A percentile compares a stretch with the other conserved stretches of the same genome.
Conservation (phyloP, 2,113 vertebrate genomes). For the Mormyrus lacerda region DNA sequence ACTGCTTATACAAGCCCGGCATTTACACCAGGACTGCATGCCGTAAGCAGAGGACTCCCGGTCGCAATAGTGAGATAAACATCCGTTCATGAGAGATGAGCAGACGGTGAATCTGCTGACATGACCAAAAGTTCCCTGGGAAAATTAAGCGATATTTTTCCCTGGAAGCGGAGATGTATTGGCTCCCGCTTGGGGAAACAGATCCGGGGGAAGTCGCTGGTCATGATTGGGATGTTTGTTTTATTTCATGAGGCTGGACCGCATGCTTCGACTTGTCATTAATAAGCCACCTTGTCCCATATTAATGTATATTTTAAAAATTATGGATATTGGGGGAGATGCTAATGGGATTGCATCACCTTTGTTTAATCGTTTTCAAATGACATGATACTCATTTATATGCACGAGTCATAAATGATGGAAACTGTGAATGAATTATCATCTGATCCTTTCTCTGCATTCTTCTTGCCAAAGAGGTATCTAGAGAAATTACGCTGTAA, state of each 20-base stretch:
- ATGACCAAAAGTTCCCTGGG: conserved; percentile 33
- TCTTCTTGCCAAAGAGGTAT: conserved; percentile 1
- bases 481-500: not conserved
- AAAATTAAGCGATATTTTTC: conserved; percentile 52
- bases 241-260: conserved; percentile 27
- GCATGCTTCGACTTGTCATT: not conserved
- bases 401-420: not conserved
- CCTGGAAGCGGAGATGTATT: conserved; percentile 29
- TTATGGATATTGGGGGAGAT: conserved; percentile 12
- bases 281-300: conserved; percentile 10
- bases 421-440: conserved; percentile 22
- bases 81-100: conserved; percentile 31
- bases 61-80: conserved; percentile 44
- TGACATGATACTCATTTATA: not conserved
- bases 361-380: conserved; percentile 17
- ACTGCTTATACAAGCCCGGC: not conserved
- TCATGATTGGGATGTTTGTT: conserved; percentile 18
- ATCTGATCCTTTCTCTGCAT: conserved; percentile 19
- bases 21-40: not conserved
- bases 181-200: conserved; percentile 22
- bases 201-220: not conserved
- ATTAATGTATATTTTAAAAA: conserved; percentile 6
- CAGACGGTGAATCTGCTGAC: conserved; percentile 43
- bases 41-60: conserved; percentile 19
- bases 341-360: not conserved